Conservation (phyloP, 1,140 invertebrate genomes). For the Plectrocnemia conspersa region DNA sequence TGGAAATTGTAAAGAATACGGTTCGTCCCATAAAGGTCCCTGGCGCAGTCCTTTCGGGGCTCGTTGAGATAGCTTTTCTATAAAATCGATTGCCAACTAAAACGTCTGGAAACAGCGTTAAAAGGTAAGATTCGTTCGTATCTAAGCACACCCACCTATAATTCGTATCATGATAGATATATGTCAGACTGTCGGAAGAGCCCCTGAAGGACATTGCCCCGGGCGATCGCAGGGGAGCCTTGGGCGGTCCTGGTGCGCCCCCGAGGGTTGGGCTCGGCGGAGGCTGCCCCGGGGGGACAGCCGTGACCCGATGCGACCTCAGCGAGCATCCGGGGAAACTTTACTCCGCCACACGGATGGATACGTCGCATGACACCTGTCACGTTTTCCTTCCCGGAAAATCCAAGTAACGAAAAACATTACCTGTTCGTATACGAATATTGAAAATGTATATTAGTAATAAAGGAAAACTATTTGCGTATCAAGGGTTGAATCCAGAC, state of each 20-base stretch:
- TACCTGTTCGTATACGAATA: not conserved
- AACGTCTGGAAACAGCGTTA: too few relatives aligned
- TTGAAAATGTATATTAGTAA: not conserved
- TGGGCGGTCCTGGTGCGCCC: not conserved
- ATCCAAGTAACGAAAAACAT: not conserved
- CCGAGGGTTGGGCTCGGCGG: not conserved
- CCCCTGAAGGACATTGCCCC: slow-evolving; percentile 20
- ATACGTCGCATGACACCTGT: not conserved
- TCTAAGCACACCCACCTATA: too few relatives aligned
- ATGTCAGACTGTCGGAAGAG: not conserved
- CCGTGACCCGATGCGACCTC: slow-evolving; percentile 19
- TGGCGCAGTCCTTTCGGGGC: too few relatives aligned
- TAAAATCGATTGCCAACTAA: too few relatives aligned
- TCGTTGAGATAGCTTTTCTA: too few relatives aligned
- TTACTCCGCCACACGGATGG: not conserved
- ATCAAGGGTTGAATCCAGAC: not conserved
- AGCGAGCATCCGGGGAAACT: not conserved
- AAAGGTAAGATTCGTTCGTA: too few relatives aligned
- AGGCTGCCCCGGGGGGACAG: not conserved
- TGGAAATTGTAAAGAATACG: too few relatives aligned
- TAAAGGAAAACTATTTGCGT: not conserved
- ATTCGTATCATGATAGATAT: slow-evolving; percentile 3
- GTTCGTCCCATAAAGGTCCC: too few relatives aligned
- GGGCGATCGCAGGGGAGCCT: slow-evolving; percentile 13
- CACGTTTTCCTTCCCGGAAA: not conserved